These are phyloP conservation scores for Actinopyga echinites DNA, from an alignment of 53 echinoderm and acorn worm species.

Conservation along the genomic window DNA sequence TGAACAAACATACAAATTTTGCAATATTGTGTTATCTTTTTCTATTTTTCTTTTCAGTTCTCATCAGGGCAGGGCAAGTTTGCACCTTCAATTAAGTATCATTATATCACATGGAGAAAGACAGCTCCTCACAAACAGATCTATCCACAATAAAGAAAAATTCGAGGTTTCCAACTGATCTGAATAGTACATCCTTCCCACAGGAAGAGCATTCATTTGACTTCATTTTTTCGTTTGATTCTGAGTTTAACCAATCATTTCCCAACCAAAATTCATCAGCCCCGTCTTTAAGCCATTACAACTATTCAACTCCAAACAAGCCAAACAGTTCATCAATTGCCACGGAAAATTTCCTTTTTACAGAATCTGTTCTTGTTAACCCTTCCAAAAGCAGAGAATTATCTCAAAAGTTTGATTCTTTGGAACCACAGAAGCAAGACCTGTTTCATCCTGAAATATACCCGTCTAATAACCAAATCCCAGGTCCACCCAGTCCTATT, in stretches of 20 bases:
- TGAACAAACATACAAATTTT: too few relatives aligned
- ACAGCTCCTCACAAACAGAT: slow-evolving; percentile 24
- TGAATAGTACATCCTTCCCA: neutral
- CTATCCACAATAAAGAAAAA: neutral
- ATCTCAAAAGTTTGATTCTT: neutral
- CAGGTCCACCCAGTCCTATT: neutral
- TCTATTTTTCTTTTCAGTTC: too few relatives aligned
- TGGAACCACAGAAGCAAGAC: neutral
- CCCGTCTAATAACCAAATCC: neutral
- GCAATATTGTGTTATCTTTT: too few relatives aligned
- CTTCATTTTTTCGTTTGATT: slow-evolving; percentile 43
- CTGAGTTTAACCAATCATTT: slow-evolving; percentile 20
- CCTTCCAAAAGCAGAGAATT: neutral
- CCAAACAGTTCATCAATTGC: neutral
- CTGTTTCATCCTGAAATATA: slow-evolving; percentile 12
- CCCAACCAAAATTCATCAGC: neutral
- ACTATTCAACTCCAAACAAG: slow-evolving; percentile 15
- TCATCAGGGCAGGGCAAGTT: too few relatives aligned
- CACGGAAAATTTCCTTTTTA: slow-evolving; percentile 17
- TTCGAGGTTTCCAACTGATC: neutral
- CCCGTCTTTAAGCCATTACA: neutral
- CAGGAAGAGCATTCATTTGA: slow-evolving; percentile 44
- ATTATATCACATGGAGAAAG: slow-evolving; percentile 38
- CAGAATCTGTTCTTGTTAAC: slow-evolving; percentile 21
- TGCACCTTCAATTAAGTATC: neutral